Conservation (phyloP, 2,113 vertebrate species). For the Mandrillus leucophaeus region DNA sequence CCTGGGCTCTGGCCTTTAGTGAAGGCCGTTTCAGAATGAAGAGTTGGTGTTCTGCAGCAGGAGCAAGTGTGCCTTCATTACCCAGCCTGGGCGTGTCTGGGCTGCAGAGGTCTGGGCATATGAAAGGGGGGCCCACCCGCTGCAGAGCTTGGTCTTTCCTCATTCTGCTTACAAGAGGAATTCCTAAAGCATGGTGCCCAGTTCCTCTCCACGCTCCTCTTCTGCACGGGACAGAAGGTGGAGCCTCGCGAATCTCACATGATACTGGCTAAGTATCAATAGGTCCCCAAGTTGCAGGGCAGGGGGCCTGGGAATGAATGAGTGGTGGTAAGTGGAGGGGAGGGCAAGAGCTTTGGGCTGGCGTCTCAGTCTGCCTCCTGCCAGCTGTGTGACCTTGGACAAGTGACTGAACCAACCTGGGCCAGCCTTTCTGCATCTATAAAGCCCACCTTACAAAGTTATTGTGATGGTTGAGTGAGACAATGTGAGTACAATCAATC, state of each 20-base stretch:
- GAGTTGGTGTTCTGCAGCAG: accelerated
- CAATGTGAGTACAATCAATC: neutral
- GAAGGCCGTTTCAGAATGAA: neutral
- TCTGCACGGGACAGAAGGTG: neutral
- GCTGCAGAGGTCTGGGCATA: neutral
- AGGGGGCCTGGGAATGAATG: neutral
- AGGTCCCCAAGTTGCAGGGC: neutral
- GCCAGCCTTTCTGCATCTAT: neutral
- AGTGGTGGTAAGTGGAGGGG: neutral
- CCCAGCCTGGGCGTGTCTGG: accelerated
- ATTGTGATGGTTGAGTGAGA: neutral
- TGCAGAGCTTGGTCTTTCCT: neutral
- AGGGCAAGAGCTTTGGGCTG: no score
- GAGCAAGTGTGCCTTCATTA: accelerated
- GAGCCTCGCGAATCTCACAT: neutral
- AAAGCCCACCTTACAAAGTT: neutral
- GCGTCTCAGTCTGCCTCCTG: neutral
- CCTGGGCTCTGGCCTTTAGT: neutral
- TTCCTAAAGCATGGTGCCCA: accelerated
- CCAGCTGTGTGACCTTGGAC: neutral
- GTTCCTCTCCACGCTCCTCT: neutral
- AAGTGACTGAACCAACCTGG: neutral
- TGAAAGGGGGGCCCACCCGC: neutral
- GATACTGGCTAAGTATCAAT: neutral
- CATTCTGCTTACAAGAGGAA: neutral